Percentiles rank a stretch among this genome's conserved stretches.
Conservation (phyloP, 2,797 vertebrate genomes). For the Peromyscus melanophrys region DNA sequence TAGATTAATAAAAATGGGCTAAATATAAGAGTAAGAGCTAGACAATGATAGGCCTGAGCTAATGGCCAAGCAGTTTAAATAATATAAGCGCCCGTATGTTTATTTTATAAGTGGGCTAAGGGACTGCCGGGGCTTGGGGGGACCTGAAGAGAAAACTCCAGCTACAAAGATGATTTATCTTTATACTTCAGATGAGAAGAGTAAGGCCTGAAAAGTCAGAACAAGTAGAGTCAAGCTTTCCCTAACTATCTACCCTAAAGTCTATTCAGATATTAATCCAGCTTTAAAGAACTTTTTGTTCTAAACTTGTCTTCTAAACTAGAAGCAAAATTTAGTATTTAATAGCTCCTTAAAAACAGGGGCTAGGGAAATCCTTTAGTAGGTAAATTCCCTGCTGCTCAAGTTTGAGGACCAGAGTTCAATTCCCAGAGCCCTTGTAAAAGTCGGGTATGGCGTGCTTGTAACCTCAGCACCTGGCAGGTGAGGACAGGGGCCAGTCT, state of each 20-base stretch:
- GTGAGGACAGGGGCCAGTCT: background rate
- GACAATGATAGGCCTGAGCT: too few relatives aligned
- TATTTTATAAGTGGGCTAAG: too few relatives aligned
- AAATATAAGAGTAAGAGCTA: too few relatives aligned
- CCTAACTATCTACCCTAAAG: background rate
- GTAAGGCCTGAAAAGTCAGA: background rate
- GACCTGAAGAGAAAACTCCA: too few relatives aligned
- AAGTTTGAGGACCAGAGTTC: background rate
- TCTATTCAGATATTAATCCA: background rate
- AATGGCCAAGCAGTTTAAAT: too few relatives aligned
- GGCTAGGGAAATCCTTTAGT: background rate
- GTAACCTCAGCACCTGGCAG: background rate
- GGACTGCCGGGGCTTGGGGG: too few relatives aligned
- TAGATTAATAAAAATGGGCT: too few relatives aligned
- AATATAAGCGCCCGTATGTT: too few relatives aligned
- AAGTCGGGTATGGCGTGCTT: background rate
- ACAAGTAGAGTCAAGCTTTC: background rate
- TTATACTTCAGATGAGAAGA: constrained; percentile 53
- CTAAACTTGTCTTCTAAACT: constrained; percentile 40
- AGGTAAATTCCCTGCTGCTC: background rate
- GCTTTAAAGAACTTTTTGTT: constrained; percentile 22
- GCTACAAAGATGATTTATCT: background rate
- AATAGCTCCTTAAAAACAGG: constrained; percentile 11
- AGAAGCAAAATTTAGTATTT: constrained; percentile 53
- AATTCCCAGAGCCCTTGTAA: background rate